A percentile compares a stretch with the other conserved stretches of the same genome.
phyloP scores from a whole-genome alignment of 2,888 invertebrate genomes.

The Torymus texanus region DNA sequence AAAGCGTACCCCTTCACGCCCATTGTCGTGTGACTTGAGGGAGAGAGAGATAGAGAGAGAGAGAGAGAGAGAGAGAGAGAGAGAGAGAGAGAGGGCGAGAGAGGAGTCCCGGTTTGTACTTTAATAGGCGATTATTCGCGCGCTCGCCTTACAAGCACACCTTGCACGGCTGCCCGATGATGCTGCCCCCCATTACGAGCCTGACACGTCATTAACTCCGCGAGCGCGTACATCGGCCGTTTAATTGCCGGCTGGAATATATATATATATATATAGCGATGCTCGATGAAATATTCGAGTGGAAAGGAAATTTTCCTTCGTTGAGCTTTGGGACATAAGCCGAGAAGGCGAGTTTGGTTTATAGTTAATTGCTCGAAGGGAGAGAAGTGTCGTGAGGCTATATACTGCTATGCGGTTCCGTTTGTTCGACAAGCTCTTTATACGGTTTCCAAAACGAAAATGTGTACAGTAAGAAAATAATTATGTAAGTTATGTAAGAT shows the following conservation, averaged over 20 bases:
- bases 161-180: constrained; percentile 64
- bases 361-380: constrained; percentile 31
- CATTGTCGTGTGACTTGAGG: no score
- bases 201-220: constrained; percentile 73
- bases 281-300: neutral
- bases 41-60: constrained; percentile 51
- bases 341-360: constrained; percentile 40
- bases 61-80: constrained; percentile 49
- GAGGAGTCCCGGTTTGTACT: constrained; percentile 61
- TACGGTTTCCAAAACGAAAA: no score
- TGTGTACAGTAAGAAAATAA: no score
- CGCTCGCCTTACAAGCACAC: constrained; percentile 66
- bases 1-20: constrained; percentile 45
- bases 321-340: neutral
- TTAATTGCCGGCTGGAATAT: constrained; percentile 62
- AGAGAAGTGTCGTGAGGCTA: neutral
- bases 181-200: constrained; percentile 70
- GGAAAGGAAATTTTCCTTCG: neutral
- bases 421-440: neutral
- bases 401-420: neutral
- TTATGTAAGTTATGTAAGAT: no score
- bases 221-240: constrained; percentile 57
- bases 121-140: constrained; percentile 72
- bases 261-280: constrained; percentile 4
- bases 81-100: constrained; percentile 45